phyloP scores from a whole-genome alignment of 1,140 invertebrate genomes.

The Propsilocerus akamusi region DNA sequence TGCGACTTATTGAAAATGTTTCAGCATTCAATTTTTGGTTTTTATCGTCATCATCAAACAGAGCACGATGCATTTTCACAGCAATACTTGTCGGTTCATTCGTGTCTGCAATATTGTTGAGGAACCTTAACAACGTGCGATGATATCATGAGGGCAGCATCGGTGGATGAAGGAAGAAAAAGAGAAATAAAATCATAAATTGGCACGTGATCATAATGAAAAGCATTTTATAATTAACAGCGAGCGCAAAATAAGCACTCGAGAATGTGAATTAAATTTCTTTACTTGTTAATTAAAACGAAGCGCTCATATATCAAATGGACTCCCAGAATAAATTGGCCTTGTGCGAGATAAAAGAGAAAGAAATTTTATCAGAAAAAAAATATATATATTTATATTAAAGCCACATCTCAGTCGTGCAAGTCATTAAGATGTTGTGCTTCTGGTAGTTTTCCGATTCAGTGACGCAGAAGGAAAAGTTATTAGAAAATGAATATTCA shows the following conservation, averaged over 20 bases:
- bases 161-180: background rate
- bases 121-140: background rate
- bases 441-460: too few relatives aligned
- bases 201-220: background rate
- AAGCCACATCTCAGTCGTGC: too few relatives aligned
- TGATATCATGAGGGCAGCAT: too few relatives aligned
- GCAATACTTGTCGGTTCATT: slow-evolving; percentile 1
- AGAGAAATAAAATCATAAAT: background rate
- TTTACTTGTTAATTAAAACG: slow-evolving; percentile 3
- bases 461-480: too few relatives aligned
- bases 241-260: background rate
- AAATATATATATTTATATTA: too few relatives aligned
- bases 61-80: background rate
- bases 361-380: background rate
- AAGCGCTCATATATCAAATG: background rate
- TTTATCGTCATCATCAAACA: background rate
- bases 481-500: too few relatives aligned
- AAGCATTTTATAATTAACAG: background rate
- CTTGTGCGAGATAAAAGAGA: background rate
- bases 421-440: too few relatives aligned
- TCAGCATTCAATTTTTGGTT: background rate
- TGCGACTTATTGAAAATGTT: background rate
- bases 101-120: background rate
- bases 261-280: background rate
- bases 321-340: background rate